Evolutionary conservation across 2,888 invertebrate species (phyloP), one percentile per base, ranked within the genome.

Genomic region (Malthinus flaveolus): DNA sequence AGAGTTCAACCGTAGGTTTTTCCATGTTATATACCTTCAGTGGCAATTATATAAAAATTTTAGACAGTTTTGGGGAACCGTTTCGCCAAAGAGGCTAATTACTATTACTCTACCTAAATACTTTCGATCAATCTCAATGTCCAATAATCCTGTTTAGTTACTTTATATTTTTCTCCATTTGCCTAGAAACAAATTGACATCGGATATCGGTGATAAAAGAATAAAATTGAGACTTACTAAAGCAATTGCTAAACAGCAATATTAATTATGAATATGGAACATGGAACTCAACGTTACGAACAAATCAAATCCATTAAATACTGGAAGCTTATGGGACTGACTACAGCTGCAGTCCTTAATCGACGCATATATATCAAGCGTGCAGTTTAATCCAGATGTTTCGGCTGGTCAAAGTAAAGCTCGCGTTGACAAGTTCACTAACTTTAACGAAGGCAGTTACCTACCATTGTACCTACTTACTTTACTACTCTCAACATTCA

Each of bases 81-180:
- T 79, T 62, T 94, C 88, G 0, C 95, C 95, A 80, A 95, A 94
- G n/a, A 97, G 80, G 0, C 95, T 96, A 64, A 96, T 86, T 0
- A 90, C 86, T n/a, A n/a, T n/a, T 54, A 97, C 88, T 62, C 88
- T 82, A 0, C 95, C 96, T 9, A 87, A 76, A 8, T 83, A 80
- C 75, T 89, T 83, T 51, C 86, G 88, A 65, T 87, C 90, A 67
- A 87, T 87, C 71, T 85, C 83, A 7, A 96, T 84, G 73, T 95
- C 93, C 64, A 96, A 85, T 75, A 85, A 94, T 1, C 89, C 80
- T 90, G 87, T 68, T 91, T 87, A 0, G 93, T 93, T 10, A 93
- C 87, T 73, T 84, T 84, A 65, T 84, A 87, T 61, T 84, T 80
- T n/a, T 82, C n/a, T n/a, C n/a, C 77, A 1, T 82, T 83, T 87